phyloP scores from a whole-genome alignment of 2,888 invertebrate genomes.

The Chymomyza procnemis region DNA sequence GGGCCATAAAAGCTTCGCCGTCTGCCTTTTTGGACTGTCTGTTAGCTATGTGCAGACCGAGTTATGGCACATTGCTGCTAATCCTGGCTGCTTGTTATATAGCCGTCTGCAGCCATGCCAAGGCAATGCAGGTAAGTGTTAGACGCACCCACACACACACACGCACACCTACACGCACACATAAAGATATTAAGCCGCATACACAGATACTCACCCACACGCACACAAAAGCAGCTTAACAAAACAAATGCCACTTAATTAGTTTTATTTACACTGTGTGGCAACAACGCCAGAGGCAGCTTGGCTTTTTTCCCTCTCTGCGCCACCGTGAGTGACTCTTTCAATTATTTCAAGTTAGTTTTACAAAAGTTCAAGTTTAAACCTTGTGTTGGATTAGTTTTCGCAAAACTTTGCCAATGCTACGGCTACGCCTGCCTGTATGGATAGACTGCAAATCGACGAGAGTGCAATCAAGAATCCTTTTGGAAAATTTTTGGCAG shows the following conservation, averaged over 20 bases:
- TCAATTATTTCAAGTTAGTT: not conserved
- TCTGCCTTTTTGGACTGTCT: not conserved
- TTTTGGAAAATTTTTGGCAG: slow-evolving; percentile 7
- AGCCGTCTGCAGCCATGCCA: slow-evolving; percentile 60
- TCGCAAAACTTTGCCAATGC: not conserved
- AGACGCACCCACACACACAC: slow-evolving; percentile 4
- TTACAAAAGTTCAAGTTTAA: not conserved
- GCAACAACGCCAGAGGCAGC: not conserved
- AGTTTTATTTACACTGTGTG: slow-evolving; percentile 48
- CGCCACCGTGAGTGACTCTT: not conserved
- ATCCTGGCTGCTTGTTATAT: slow-evolving; percentile 67
- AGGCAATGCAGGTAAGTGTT: slow-evolving; percentile 64
- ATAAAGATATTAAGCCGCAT: too few species aligned
- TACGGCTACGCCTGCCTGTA: too few species aligned
- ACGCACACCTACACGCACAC: not conserved
- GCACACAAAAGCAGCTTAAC: slow-evolving; percentile 6
- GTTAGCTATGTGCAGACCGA: slow-evolving; percentile 61
- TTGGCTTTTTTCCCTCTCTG: not conserved
- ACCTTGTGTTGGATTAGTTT: not conserved
- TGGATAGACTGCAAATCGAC: too few species aligned
- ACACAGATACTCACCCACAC: not conserved
- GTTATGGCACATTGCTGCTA: slow-evolving; percentile 66
- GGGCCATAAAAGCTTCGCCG: not conserved
- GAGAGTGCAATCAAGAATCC: not conserved
- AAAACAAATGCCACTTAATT: slow-evolving; percentile 50